phyloP scores from a whole-genome alignment of 2,113 vertebrate species.

The Phycodurus eques region DNA sequence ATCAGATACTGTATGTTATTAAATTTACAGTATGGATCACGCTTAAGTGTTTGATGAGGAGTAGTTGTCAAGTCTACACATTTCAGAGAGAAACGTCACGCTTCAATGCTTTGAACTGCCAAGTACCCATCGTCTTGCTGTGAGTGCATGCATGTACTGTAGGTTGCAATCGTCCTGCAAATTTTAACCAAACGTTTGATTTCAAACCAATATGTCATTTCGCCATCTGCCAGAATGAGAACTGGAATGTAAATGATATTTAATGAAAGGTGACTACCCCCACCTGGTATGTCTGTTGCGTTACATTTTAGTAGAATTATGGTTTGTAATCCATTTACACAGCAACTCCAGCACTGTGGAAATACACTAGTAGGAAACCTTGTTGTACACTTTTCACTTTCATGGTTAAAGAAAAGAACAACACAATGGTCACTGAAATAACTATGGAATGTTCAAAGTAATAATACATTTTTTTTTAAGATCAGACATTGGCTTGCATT shows the following conservation, averaged over 20 bases:
- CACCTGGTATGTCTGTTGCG: constrained; percentile 55
- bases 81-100: constrained; percentile 29
- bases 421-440: too few species aligned
- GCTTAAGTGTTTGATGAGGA: neutral
- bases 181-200: constrained; percentile 13
- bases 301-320: constrained; percentile 62
- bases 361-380: constrained; percentile 28
- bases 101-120: constrained; percentile 30
- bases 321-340: constrained; percentile 66
- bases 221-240: constrained; percentile 6
- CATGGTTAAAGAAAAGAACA: too few species aligned
- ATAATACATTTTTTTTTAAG: too few species aligned
- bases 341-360: constrained; percentile 64
- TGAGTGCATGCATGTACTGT: neutral
- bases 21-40: neutral
- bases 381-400: too few species aligned
- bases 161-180: constrained; percentile 22
- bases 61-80: constrained; percentile 18
- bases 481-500: neutral
- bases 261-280: constrained; percentile 27
- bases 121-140: constrained; percentile 17
- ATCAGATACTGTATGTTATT: neutral
- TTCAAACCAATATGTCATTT: constrained; percentile 39
- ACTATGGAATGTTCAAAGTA: too few species aligned
- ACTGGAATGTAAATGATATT: constrained; percentile 15